Evolutionary conservation across 2,797 vertebrate genomes (phyloP).

Genomic region (Amazona ochrocephala): DNA sequence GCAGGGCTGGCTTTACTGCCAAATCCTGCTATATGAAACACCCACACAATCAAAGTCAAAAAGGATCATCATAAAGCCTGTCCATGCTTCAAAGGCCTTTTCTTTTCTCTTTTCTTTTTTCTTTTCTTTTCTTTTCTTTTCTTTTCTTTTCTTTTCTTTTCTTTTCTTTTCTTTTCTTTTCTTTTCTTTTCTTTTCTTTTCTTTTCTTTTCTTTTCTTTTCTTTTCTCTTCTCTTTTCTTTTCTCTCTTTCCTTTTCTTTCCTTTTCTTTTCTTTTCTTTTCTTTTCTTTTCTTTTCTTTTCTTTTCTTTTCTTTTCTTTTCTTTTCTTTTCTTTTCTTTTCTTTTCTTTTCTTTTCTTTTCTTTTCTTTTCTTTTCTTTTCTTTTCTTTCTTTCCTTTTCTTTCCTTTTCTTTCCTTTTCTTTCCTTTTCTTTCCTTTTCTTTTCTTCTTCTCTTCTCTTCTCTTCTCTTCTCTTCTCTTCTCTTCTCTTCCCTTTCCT

Average conservation of each 20-base stretch:
- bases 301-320: not conserved
- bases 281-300: too few relatives aligned
- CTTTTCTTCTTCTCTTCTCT: not conserved
- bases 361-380: not conserved
- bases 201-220: not conserved
- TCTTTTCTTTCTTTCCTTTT: not conserved
- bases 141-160: not conserved
- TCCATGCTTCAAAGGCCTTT: not conserved
- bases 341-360: too few relatives aligned
- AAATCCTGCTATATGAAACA: not conserved
- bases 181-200: not conserved
- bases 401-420: not conserved
- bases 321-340: not conserved
- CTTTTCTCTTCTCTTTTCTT: not conserved
- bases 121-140: not conserved
- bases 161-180: not conserved
- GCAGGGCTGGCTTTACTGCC: not conserved
- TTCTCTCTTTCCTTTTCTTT: too few relatives aligned
- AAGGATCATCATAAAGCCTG: not conserved
- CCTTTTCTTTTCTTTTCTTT: too few relatives aligned
- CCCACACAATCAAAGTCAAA: not conserved
- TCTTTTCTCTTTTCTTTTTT: not conserved
- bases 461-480: not conserved
- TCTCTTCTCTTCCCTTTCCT: not conserved
- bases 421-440: too few relatives aligned